Base-by-base conservation (phyloP, 2,797 vertebrate genomes). In the Cottoperca gobio region DNA sequence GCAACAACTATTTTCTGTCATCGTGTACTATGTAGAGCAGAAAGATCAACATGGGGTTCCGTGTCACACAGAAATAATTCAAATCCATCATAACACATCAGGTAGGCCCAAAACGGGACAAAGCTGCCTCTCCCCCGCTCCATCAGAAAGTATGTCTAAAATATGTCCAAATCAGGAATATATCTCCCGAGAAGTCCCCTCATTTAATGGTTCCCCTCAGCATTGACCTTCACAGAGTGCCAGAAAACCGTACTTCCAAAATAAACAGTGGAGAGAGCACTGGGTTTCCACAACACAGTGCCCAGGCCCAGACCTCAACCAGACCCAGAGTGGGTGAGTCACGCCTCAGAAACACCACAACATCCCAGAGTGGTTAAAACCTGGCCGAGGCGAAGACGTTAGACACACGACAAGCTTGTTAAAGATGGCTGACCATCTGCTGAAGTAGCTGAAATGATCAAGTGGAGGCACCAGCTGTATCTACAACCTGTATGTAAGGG, bases 241-340 rank as follows among this genome's bases (percentile, higher is more conserved):
- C 86, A 83, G 59, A 83, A 83, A 87, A 72, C 23, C 13, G 21
- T 75, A 62, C 72, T 78, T 90, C 81, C 77, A 88, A 88, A 89
- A 85, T 79, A 88, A 91, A 89, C 84, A 86, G 62, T n/a, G n/a
- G 40, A 64, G 50, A 80, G 48, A 70, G 76, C 33, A 28, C 69
- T 55, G 61, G 61, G 68, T 90, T 89, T 89, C 86, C 79, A 87
- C 71, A 86, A 72, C 73, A 77, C 39, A 42, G 70, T 17, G 60
- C 46, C 77, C 26, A 5, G 37, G 52, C 39, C 28, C 60, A 64
- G 72, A 84, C 57, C 76, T 69, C 43, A 46, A 48, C 60, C 70
- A 57, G 50, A 75, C 55, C 46, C 7, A 31, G 17, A 73, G 70
- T 49, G 67, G 40, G 53, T 35, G 76, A 79, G 70, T 57, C 46